phyloP scores from a whole-genome alignment of 2,797 vertebrate genomes.

The Limosa lapponica region DNA sequence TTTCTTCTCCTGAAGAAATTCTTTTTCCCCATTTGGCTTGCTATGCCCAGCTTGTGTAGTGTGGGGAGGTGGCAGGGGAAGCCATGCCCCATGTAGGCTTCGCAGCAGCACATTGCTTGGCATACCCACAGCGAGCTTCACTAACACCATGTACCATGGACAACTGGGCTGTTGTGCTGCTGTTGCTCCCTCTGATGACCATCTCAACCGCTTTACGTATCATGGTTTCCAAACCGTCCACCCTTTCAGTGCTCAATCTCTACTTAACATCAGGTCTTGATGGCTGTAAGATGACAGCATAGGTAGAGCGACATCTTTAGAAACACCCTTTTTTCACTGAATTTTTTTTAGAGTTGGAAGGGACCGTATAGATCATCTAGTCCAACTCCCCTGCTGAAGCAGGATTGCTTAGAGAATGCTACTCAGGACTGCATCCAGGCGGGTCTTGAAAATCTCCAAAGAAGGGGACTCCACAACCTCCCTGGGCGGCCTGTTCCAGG shows the following conservation, averaged over 20 bases:
- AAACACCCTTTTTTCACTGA: not conserved
- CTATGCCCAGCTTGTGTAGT: not conserved
- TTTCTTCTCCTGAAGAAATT: not conserved
- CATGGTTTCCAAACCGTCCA: not conserved
- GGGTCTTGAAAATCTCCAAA: too few species aligned
- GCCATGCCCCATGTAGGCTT: not conserved
- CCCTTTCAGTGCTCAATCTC: not conserved
- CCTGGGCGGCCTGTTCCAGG: too few species aligned
- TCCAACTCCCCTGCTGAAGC: too few species aligned
- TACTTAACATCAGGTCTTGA: not conserved
- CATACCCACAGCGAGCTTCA: not conserved
- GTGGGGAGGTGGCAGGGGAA: not conserved
- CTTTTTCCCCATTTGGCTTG: not conserved
- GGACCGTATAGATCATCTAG: too few species aligned
- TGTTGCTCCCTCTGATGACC: not conserved
- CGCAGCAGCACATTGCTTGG: not conserved
- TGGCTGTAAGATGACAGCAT: not conserved
- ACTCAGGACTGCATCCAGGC: too few species aligned
- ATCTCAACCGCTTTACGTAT: not conserved
- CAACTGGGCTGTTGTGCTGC: not conserved
- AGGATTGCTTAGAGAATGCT: too few species aligned
- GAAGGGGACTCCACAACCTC: too few species aligned
- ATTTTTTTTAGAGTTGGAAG: too few species aligned
- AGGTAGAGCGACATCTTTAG: not conserved
- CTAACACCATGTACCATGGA: accelerated